Evolutionary conservation across 1,140 invertebrate genomes (phyloP).

Genomic region (Leptinotarsa undecemlineata): DNA sequence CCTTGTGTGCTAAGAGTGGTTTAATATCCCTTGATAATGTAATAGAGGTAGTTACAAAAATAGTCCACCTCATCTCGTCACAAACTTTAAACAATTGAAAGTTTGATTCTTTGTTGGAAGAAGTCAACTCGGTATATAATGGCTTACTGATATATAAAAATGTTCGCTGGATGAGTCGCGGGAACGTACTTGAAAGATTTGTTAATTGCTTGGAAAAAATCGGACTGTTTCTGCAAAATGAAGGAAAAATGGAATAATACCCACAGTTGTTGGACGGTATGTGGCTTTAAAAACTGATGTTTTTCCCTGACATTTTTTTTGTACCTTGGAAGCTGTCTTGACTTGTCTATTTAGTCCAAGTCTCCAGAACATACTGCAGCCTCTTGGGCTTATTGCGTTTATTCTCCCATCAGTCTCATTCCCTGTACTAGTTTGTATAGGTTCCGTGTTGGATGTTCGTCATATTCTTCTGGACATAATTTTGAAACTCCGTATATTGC

Average conservation of each 20-base stretch:
- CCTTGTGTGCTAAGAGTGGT: conserved; percentile 31
- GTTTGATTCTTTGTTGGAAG: conserved; percentile 45
- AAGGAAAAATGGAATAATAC: conserved; percentile 37
- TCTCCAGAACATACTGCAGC: no score
- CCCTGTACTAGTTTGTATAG: no score
- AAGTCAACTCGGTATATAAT: conserved; percentile 49
- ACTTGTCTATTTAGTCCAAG: no score
- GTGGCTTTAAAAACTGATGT: conserved; percentile 47
- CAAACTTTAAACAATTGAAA: conserved; percentile 49
- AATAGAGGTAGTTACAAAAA: neutral
- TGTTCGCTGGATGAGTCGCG: conserved; percentile 50
- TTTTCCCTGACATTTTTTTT: conserved; percentile 37
- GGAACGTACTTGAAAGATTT: conserved; percentile 50
- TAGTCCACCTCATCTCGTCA: neutral
- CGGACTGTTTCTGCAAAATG: conserved; percentile 25
- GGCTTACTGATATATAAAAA: conserved; percentile 49
- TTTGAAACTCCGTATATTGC: no score
- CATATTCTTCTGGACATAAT: no score
- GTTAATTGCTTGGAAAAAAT: conserved; percentile 51
- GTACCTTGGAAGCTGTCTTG: no score
- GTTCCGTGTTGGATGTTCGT: no score
- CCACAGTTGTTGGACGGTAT: conserved; percentile 39
- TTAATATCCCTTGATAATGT: conserved; percentile 16
- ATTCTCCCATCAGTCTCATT: no score
- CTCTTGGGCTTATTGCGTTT: no score